Evolutionary conservation across 2,113 vertebrate species (phyloP).

Genomic region (Cynoglossus semilaevis): DNA sequence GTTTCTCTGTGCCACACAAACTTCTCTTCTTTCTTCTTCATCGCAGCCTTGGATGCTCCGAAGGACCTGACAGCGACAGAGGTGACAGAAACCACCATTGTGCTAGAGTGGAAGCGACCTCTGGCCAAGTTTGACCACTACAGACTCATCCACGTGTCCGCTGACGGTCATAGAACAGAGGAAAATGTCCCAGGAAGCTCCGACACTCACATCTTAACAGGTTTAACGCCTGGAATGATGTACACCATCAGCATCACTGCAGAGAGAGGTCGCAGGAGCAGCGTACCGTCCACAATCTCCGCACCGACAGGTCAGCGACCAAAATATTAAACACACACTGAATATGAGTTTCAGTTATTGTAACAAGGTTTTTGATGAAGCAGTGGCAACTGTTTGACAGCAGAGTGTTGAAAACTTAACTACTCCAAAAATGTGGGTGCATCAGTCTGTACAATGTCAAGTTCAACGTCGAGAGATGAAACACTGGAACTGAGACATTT

Average conservation of each 20-base stretch:
- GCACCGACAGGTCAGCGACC: conserved; percentile 81
- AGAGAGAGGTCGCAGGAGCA: conserved; percentile 87
- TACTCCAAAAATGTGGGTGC: too few species aligned
- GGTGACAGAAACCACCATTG: conserved; percentile 81
- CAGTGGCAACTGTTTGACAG: too few species aligned
- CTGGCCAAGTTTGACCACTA: conserved; percentile 88
- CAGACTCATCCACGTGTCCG: conserved; percentile 71
- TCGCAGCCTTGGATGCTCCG: conserved; percentile 86
- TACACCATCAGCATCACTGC: conserved; percentile 84
- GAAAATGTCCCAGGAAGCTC: conserved; percentile 73
- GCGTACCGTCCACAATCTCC: conserved; percentile 75
- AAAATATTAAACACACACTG: neutral
- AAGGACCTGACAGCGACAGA: conserved; percentile 83
- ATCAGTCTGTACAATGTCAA: too few species aligned
- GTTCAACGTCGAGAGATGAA: too few species aligned
- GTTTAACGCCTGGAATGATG: conserved; percentile 80
- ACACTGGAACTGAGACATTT: too few species aligned
- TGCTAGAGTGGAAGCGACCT: conserved; percentile 84
- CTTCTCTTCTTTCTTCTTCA: neutral
- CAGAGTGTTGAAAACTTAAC: too few species aligned
- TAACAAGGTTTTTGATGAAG: too few species aligned
- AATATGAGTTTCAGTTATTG: neutral
- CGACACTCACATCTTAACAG: conserved; percentile 76
- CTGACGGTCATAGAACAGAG: conserved; percentile 75
- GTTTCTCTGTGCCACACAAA: neutral